These are phyloP conservation scores for Drosophila nigrodunni DNA, from an alignment of 1,140 invertebrate species.

Conservation along the genomic window DNA sequence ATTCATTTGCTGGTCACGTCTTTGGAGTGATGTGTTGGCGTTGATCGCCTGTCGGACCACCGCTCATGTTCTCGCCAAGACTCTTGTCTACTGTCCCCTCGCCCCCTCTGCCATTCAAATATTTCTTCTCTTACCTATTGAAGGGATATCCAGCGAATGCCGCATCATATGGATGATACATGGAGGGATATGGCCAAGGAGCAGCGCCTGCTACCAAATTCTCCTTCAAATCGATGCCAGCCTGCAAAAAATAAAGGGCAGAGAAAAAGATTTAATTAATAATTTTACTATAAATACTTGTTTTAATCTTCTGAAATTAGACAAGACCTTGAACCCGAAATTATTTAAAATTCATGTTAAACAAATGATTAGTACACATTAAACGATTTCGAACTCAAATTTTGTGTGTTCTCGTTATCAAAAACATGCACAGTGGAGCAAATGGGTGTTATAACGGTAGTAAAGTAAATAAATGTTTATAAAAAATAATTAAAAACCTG, in stretches of 20 bases:
- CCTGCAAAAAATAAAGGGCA: slow-evolving; percentile 59
- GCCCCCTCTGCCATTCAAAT: slow-evolving; percentile 10
- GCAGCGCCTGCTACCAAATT: slow-evolving; percentile 92
- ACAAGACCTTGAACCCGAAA: slow-evolving; percentile 79
- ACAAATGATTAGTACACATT: slow-evolving; percentile 80
- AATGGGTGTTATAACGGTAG: too few relatives aligned
- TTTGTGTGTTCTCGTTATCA: slow-evolving; percentile 1
- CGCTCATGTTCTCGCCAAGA: slow-evolving; percentile 55
- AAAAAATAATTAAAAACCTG: too few relatives aligned
- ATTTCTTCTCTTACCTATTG: slow-evolving; percentile 91
- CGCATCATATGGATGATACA: slow-evolving; percentile 95
- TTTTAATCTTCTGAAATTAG: slow-evolving; percentile 33
- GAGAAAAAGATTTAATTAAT: slow-evolving; percentile 3
- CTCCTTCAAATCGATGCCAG: slow-evolving; percentile 93
- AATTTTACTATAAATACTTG: slow-evolving; percentile 13
- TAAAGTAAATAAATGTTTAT: too few relatives aligned
- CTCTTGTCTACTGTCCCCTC: neutral
- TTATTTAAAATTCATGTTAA: slow-evolving; percentile 81
- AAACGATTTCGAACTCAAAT: slow-evolving; percentile 30
- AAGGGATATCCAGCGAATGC: slow-evolving; percentile 95
- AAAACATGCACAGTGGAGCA: neutral
- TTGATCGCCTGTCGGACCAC: slow-evolving; percentile 76
- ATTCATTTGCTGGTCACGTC: slow-evolving; percentile 62
- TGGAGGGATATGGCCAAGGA: slow-evolving; percentile 93
- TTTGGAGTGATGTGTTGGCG: slow-evolving; percentile 48